phyloP scores from a whole-genome alignment of 1,140 invertebrate species.

The Bicyclus anynana region DNA sequence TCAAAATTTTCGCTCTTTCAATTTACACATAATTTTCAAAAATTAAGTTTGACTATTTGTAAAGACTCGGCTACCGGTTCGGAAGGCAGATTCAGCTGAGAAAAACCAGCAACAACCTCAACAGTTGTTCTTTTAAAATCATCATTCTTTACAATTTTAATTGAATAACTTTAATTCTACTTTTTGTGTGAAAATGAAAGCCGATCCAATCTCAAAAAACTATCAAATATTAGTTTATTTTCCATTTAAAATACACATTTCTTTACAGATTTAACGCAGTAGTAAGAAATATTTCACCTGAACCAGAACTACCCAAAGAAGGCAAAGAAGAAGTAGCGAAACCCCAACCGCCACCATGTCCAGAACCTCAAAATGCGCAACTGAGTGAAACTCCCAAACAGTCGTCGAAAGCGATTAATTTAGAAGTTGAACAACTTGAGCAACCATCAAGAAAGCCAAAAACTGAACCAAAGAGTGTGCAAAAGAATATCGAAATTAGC shows the following conservation, averaged over 20 bases:
- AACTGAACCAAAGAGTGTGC: neutral
- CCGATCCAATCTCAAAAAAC: neutral
- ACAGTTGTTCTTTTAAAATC: too few species aligned
- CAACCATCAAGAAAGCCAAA: neutral
- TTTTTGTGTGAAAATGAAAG: too few species aligned
- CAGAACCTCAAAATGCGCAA: slow-evolving; percentile 41
- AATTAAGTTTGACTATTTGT: too few species aligned
- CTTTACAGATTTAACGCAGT: slow-evolving; percentile 57
- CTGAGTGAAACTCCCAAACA: slow-evolving; percentile 16
- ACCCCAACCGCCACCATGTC: slow-evolving; percentile 32
- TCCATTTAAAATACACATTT: neutral
- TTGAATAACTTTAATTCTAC: too few species aligned
- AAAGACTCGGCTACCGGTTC: too few species aligned
- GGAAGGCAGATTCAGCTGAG: too few species aligned
- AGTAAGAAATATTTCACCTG: slow-evolving; percentile 53
- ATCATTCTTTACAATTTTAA: too few species aligned
- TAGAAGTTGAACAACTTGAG: slow-evolving; percentile 20
- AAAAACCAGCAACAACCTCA: too few species aligned
- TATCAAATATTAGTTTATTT: too few species aligned
- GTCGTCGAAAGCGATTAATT: slow-evolving; percentile 13
- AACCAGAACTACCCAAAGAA: slow-evolving; percentile 29
- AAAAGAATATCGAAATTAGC: slow-evolving; percentile 20
- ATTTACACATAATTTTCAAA: too few species aligned
- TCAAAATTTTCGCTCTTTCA: too few species aligned
- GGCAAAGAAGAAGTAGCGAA: slow-evolving; percentile 21